These are phyloP conservation scores for Choloepus hoffmanni DNA, from an alignment of 2,113 vertebrate species.

Conservation along the genomic window DNA sequence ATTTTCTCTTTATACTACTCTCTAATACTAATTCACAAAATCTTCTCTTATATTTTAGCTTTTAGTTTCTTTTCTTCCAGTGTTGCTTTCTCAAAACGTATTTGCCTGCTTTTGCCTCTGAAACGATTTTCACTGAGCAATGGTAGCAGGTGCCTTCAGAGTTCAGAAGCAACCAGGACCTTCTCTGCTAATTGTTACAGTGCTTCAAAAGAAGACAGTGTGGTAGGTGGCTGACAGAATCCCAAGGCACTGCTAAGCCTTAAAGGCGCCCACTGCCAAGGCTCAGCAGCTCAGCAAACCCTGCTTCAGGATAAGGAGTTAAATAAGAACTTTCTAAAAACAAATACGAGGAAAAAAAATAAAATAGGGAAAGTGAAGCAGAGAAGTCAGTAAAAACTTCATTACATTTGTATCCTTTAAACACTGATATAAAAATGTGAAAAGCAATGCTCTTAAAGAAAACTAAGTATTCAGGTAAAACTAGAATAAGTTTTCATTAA, in stretches of 20 bases:
- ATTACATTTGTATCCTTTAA: conserved; percentile 42
- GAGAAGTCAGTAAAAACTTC: background rate
- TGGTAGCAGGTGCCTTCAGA: conserved; percentile 84
- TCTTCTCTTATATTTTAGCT: background rate
- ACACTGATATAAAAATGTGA: background rate
- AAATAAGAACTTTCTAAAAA: conserved; percentile 74
- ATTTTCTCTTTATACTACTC: background rate
- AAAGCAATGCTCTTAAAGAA: background rate
- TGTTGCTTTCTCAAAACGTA: conserved; percentile 24
- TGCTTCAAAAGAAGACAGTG: conserved; percentile 75
- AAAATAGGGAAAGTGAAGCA: conserved; percentile 33
- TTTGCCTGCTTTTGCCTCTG: conserved; percentile 80
- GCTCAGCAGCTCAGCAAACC: conserved; percentile 82
- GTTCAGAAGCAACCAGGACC: conserved; percentile 83
- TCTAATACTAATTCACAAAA: background rate
- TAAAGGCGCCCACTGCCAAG: conserved; percentile 83
- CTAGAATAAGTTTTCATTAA: conserved; percentile 12
- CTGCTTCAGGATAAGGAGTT: conserved; percentile 80
- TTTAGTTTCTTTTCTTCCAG: background rate
- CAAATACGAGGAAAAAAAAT: conserved; percentile 62
- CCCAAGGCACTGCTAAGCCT: conserved; percentile 82
- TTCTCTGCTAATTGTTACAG: conserved; percentile 76
- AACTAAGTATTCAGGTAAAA: conserved; percentile 48
- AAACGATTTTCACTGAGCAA: conserved; percentile 82
- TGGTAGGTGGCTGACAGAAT: conserved; percentile 74